phyloP scores from a whole-genome alignment of 2,113 vertebrate genomes.

The Gavia stellata region DNA sequence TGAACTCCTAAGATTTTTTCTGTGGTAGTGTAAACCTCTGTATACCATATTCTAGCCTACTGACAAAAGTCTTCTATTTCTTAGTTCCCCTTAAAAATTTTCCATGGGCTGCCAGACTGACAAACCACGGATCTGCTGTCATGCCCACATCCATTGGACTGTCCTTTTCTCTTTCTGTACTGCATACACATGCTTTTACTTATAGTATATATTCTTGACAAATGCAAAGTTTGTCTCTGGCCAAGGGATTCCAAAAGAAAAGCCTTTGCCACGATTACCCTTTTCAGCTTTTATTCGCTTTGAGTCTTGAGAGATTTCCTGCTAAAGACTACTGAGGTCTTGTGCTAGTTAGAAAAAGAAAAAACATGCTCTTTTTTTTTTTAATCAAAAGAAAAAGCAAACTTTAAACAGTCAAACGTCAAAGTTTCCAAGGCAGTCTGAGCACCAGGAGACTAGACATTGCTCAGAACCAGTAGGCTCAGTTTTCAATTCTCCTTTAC shows the following conservation, averaged over 20 bases:
- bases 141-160: not conserved
- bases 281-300: constrained; percentile 21
- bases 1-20: not conserved
- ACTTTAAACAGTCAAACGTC: not conserved
- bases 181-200: not conserved
- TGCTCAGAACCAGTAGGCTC: not conserved
- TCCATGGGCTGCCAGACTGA: not conserved
- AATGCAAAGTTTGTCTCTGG: not conserved
- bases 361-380: not conserved
- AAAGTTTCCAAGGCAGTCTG: not conserved
- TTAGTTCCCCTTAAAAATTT: not conserved
- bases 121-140: not conserved
- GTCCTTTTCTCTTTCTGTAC: not conserved
- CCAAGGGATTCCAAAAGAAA: not conserved
- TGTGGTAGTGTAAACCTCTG: not conserved
- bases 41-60: not conserved
- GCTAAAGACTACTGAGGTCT: not conserved
- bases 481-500: not conserved
- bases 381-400: not conserved
- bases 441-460: not conserved
- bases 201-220: not conserved
- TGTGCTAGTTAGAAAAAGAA: not conserved
- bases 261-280: not conserved
- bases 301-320: constrained; percentile 6
- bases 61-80: not conserved